Conservation (phyloP, 2,797 vertebrate species). For the Crax fasciolata region DNA sequence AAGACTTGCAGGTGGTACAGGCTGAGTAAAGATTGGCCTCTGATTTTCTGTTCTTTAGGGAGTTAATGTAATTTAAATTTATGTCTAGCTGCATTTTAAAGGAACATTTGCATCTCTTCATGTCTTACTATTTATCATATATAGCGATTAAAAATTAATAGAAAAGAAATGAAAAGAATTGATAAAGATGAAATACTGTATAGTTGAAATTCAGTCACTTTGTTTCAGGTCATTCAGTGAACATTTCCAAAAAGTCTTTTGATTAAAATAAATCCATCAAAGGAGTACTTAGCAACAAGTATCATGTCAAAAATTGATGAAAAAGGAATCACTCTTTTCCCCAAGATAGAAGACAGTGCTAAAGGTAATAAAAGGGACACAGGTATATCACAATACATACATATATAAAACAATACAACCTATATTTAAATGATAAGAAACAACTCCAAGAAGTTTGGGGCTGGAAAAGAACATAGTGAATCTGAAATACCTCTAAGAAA, state of each 20-base stretch:
- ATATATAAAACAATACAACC: background rate
- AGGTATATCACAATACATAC: background rate
- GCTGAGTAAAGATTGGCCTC: background rate
- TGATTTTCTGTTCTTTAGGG: conserved; percentile 52
- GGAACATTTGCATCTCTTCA: background rate
- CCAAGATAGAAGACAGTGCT: background rate
- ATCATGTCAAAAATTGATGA: background rate
- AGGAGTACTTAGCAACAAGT: background rate
- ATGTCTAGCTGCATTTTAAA: conserved; percentile 29
- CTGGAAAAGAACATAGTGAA: background rate
- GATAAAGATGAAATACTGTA: background rate
- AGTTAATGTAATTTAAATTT: conserved; percentile 29
- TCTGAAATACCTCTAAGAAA: background rate
- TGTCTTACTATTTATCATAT: background rate
- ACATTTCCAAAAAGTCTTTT: conserved; percentile 5
- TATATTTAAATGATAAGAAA: background rate
- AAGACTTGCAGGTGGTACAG: conserved; percentile 21
- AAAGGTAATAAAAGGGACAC: background rate
- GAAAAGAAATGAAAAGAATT: background rate
- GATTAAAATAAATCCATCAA: conserved; percentile 23
- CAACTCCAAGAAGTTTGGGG: background rate
- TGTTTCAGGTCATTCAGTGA: background rate
- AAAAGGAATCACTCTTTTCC: background rate
- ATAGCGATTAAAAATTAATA: background rate
- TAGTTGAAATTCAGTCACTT: background rate